A percentile compares a stretch with the other conserved stretches of the same genome.
These are phyloP conservation scores for Heliconius ismenius DNA, from an alignment of 2,888 invertebrate genomes.

Conservation along the genomic window DNA sequence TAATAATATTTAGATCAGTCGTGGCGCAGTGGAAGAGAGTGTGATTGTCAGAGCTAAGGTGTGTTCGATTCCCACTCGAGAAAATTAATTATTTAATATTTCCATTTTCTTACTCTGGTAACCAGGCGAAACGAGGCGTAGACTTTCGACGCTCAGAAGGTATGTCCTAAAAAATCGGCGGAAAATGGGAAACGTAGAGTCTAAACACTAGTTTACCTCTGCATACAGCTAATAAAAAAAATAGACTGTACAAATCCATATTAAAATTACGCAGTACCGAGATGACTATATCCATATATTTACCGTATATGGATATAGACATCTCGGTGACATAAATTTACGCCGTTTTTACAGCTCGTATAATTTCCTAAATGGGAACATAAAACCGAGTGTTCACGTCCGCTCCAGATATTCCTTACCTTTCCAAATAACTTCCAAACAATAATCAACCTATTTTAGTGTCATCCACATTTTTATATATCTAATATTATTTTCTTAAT, in stretches of 20 bases:
- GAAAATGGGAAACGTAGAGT: too few relatives aligned
- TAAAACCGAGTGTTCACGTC: conserved; percentile 32
- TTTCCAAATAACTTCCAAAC: conserved; percentile 4
- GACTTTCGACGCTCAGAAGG: too few relatives aligned
- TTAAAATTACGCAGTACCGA: not conserved
- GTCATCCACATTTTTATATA: not conserved
- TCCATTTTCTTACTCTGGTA: too few relatives aligned
- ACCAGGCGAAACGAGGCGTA: too few relatives aligned
- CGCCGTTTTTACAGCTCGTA: conserved; percentile 36
- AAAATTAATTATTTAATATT: too few relatives aligned
- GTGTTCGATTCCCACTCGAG: too few relatives aligned
- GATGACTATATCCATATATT: not conserved
- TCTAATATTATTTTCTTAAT: not conserved
- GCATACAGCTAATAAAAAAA: not conserved
- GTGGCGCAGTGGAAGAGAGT: too few relatives aligned
- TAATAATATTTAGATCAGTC: too few relatives aligned
- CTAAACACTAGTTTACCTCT: too few relatives aligned
- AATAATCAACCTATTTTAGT: conserved; percentile 2
- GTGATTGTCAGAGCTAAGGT: too few relatives aligned
- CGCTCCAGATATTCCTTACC: conserved; percentile 24
- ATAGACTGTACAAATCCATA: not conserved
- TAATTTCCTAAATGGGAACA: conserved; percentile 34
- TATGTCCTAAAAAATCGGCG: too few relatives aligned
- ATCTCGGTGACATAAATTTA: conserved; percentile 32
- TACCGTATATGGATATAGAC: conserved; percentile 12